Evolutionary conservation across 2,797 vertebrate genomes (phyloP), one percentile per base, ranked within the genome.

Genomic region (Cynopterus sphinx): DNA sequence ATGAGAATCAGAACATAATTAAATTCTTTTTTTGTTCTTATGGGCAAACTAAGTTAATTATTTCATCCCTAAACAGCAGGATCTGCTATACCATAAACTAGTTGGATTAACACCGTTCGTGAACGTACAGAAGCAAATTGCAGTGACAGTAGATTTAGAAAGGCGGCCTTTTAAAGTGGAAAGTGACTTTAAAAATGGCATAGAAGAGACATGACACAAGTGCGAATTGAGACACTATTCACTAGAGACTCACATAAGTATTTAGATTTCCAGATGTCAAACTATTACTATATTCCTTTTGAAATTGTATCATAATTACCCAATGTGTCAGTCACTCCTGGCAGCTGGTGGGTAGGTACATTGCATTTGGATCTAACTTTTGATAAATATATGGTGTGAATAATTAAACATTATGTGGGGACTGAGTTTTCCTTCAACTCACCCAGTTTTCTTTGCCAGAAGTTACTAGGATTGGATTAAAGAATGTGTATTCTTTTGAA

Each of bases 211-310:
- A 68, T 97, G 96, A 97, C 74, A 94, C 91, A 98, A 98, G 95
- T 82, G 73, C 33, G 31, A 97, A 97, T 51, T 49, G 75, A 97
- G 96, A 53, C 49, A 94, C 12, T 78, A 55, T 65, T 97, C 89
- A 71, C 93, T 51, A 83, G 94, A 95, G 21, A 91, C 74, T 92
- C 96, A 70, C 68, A n/a, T 19, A 55, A 46, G 36, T 98, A 87
- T 91, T 90, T 97, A 86, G 82, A 97, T 97, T 97, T 98, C 94
- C 95, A 97, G 93, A 97, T 97, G 97, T 98, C 98, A 97, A 96
- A 96, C 87, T 94, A 71, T 95, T 97, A 96, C 96, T 91, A 73
- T 91, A 97, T 93, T 97, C 94, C 78, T 85, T 94, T 90, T 85
- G 92, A 95, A 93, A 49, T 95, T 96, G 91, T 92, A 96, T 97